phyloP scores from a whole-genome alignment of 2,888 invertebrate genomes.

The Gari tellinella region DNA sequence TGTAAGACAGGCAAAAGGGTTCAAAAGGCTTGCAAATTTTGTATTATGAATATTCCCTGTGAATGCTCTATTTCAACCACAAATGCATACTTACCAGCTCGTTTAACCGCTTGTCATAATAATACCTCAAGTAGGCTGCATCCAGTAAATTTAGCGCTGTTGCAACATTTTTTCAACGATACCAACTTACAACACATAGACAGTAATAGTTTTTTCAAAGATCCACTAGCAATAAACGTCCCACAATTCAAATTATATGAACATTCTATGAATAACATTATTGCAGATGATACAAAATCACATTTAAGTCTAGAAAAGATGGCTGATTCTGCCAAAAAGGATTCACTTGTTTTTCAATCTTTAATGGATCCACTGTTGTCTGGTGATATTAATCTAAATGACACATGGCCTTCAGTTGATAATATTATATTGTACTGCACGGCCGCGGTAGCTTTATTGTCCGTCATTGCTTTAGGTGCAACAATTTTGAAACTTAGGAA shows the following conservation, averaged over 20 bases:
- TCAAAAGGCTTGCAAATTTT: slow-evolving; percentile 23
- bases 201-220: slow-evolving; percentile 20
- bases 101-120: slow-evolving; percentile 23
- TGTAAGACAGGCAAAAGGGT: slow-evolving; percentile 17
- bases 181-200: not conserved
- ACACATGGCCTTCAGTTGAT: slow-evolving; percentile 8
- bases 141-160: slow-evolving; percentile 33
- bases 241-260: slow-evolving; percentile 20
- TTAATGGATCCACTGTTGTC: slow-evolving; percentile 27
- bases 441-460: slow-evolving; percentile 10
- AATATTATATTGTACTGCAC: slow-evolving; percentile 24
- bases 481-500: slow-evolving; percentile 21
- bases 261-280: slow-evolving; percentile 12
- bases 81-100: slow-evolving; percentile 17
- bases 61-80: slow-evolving; percentile 21
- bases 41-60: slow-evolving; percentile 29
- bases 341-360: slow-evolving; percentile 20
- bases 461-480: not conserved
- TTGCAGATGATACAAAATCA: slow-evolving; percentile 20
- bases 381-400: slow-evolving; percentile 15
- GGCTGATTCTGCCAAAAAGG: slow-evolving; percentile 20
- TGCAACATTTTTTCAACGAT: slow-evolving; percentile 43
- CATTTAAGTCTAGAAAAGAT: slow-evolving; percentile 24
- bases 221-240: slow-evolving; percentile 6
- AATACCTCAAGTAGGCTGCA: slow-evolving; percentile 20